Conservation (phyloP, 2,797 vertebrate species). For the Vipera latastei region DNA sequence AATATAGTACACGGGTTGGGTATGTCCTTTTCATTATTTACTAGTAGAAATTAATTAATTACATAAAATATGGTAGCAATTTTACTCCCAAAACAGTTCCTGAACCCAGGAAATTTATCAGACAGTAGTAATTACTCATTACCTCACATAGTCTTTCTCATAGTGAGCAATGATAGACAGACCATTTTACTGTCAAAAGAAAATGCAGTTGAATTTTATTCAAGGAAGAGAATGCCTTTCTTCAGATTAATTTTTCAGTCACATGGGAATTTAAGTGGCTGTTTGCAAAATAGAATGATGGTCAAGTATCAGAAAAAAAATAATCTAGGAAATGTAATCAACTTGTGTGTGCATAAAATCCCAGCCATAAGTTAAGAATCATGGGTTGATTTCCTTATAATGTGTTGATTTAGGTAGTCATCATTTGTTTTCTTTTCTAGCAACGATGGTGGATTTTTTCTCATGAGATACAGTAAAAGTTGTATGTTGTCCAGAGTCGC, state of each 20-base stretch:
- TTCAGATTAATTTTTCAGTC: neutral
- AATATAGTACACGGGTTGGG: slow-evolving; percentile 95
- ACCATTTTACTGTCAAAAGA: neutral
- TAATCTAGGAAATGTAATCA: neutral
- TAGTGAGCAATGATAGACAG: neutral
- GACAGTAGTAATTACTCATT: neutral
- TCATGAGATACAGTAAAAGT: neutral
- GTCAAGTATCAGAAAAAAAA: neutral
- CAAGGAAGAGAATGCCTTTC: neutral
- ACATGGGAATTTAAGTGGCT: neutral
- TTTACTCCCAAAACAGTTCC: neutral
- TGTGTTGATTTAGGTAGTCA: neutral
- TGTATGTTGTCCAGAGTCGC: neutral
- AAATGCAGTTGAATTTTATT: neutral
- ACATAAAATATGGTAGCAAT: accelerated
- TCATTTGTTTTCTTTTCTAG: neutral
- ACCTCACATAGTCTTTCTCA: no score
- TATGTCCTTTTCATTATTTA: slow-evolving; percentile 64
- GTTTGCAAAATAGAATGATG: neutral
- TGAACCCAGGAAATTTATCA: neutral
- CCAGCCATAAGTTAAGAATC: neutral
- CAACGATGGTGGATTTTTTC: neutral
- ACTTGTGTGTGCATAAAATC: neutral
- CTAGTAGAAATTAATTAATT: neutral
- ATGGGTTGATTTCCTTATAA: neutral